Conservation (phyloP, 2,113 vertebrate species). For the Tonatia bakeri region DNA sequence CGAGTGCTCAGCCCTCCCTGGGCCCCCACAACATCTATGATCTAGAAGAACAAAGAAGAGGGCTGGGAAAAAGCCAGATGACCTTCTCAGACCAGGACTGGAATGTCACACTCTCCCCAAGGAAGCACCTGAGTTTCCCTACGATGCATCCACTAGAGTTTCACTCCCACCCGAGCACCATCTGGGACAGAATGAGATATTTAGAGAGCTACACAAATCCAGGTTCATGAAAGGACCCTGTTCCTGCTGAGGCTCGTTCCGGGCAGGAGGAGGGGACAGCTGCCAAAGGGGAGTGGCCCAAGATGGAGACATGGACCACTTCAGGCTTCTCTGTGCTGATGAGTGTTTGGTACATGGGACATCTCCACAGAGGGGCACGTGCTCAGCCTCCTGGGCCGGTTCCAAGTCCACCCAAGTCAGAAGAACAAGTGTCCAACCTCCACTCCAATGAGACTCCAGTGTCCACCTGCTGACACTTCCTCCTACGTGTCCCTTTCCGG, state of each 20-base stretch:
- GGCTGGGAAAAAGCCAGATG: background rate
- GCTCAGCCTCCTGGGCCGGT: background rate
- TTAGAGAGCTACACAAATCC: background rate
- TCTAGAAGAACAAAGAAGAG: background rate
- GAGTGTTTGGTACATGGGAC: rapidly evolving
- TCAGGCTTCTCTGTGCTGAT: background rate
- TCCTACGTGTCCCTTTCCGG: rapidly evolving
- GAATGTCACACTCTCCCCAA: background rate
- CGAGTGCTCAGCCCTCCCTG: background rate
- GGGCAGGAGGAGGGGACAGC: background rate
- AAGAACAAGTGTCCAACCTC: background rate
- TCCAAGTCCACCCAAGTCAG: background rate
- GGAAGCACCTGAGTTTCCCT: background rate
- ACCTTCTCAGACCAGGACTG: background rate
- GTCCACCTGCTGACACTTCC: background rate
- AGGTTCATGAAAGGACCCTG: background rate
- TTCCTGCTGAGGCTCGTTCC: background rate
- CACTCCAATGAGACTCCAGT: background rate
- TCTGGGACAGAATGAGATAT: background rate
- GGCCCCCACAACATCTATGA: background rate
- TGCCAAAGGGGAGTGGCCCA: background rate
- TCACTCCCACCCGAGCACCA: too few relatives aligned
- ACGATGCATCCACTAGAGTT: background rate
- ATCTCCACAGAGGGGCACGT: rapidly evolving
- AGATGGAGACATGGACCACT: background rate